phyloP scores from a whole-genome alignment of 2,888 invertebrate species.

The Piscicola geometra region DNA sequence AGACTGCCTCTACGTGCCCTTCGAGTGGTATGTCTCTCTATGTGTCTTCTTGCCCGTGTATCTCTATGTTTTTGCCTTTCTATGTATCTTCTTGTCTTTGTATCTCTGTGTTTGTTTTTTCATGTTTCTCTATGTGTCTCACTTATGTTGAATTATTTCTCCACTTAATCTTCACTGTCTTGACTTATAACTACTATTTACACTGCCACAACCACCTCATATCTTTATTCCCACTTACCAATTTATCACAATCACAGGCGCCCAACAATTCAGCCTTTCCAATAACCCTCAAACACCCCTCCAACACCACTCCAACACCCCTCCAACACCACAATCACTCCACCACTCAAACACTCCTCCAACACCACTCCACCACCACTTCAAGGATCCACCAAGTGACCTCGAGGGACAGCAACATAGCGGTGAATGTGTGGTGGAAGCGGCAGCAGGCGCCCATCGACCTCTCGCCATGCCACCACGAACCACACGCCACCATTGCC shows the following conservation, averaged over 20 bases:
- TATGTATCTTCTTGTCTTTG: neutral
- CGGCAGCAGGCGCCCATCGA: slow-evolving; percentile 42
- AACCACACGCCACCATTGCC: neutral
- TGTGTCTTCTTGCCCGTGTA: neutral
- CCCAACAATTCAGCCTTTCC: too few species aligned
- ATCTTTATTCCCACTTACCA: too few species aligned
- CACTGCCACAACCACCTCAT: too few species aligned
- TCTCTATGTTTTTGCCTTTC: neutral
- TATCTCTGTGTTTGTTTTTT: neutral
- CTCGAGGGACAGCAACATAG: slow-evolving; percentile 51
- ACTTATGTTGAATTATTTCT: too few species aligned
- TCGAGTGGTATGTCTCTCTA: slow-evolving; percentile 48
- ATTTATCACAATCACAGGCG: too few species aligned
- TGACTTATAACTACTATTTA: too few species aligned
- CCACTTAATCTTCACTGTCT: too few species aligned
- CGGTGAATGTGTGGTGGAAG: slow-evolving; percentile 53
- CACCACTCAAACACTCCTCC: too few species aligned
- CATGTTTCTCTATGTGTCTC: neutral
- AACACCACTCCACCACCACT: too few species aligned
- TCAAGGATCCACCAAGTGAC: slow-evolving; percentile 54
- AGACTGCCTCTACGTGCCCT: slow-evolving; percentile 53
- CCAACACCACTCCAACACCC: too few species aligned
- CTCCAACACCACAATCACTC: too few species aligned
- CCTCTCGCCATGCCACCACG: neutral
- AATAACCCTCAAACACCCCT: too few species aligned